phyloP scores from a whole-genome alignment of 2,888 invertebrate genomes.

The Brenthis ino region DNA sequence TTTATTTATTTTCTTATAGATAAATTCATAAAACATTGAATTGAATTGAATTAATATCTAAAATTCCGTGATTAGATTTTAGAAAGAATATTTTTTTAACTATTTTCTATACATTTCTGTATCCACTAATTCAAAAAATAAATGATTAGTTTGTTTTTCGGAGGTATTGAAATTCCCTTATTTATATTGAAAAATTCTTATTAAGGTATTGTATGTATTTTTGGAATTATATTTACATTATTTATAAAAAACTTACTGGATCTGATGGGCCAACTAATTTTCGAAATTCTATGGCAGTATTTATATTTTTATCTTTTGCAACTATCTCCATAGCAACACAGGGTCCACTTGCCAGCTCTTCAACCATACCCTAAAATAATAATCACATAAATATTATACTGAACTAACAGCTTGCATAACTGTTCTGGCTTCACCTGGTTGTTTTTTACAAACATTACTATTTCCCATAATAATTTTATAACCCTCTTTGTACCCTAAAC shows the following conservation, averaged over 20 bases:
- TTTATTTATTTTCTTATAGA: too few relatives aligned
- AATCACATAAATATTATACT: not conserved
- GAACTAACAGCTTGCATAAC: not conserved
- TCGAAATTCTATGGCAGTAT: slow-evolving; percentile 88
- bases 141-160: too few relatives aligned
- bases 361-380: slow-evolving; percentile 87
- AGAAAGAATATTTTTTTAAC: not conserved
- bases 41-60: not conserved
- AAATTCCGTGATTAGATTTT: not conserved
- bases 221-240: not conserved
- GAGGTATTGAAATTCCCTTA: not conserved
- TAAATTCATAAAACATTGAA: too few relatives aligned
- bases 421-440: slow-evolving; percentile 34
- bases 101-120: not conserved
- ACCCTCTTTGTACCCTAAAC: too few relatives aligned
- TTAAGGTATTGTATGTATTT: not conserved
- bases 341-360: slow-evolving; percentile 91
- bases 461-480: too few relatives aligned
- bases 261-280: slow-evolving; percentile 94
- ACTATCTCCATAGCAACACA: slow-evolving; percentile 93
- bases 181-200: not conserved
- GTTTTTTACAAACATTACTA: too few relatives aligned
- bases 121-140: too few relatives aligned
- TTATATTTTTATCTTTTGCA: slow-evolving; percentile 80
- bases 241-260: slow-evolving; percentile 84